Evolutionary conservation across 2,888 invertebrate species (phyloP).

Genomic region (Liopterus haemorrhoidalis): DNA sequence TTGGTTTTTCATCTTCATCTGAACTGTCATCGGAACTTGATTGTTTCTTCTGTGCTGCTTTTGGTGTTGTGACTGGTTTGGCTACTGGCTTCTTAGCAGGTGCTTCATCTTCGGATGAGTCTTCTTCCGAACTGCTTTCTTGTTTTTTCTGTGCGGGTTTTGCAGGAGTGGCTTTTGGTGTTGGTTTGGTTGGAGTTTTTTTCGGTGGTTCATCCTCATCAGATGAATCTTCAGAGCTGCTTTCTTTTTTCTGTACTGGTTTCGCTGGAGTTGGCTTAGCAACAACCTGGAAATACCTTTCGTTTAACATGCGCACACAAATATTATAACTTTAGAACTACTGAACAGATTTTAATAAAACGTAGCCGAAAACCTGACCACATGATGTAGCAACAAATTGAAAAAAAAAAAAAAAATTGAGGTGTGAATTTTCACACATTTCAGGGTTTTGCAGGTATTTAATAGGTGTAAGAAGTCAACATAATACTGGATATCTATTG

Average conservation of each 20-base stretch:
- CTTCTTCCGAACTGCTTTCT: constrained; percentile 29
- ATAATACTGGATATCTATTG: too few relatives aligned
- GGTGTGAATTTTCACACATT: too few relatives aligned
- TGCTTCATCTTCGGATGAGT: constrained; percentile 24
- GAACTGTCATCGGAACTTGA: constrained; percentile 45
- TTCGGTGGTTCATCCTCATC: constrained; percentile 29
- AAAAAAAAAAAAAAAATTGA: too few relatives aligned
- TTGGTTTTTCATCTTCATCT: constrained; percentile 41
- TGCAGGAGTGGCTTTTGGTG: constrained; percentile 18
- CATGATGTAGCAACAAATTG: too few relatives aligned
- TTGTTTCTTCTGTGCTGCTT: constrained; percentile 39
- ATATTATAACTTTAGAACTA: too few relatives aligned
- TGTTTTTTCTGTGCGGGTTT: constrained; percentile 19
- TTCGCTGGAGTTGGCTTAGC: constrained; percentile 23
- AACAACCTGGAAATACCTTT: constrained; percentile 1
- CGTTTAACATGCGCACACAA: too few relatives aligned
- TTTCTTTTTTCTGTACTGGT: constrained; percentile 26
- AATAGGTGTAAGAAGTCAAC: too few relatives aligned
- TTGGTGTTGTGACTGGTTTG: constrained; percentile 32
- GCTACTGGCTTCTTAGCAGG: constrained; percentile 30
- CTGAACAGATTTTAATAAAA: too few relatives aligned
- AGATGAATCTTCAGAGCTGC: constrained; percentile 34
- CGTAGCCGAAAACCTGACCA: too few relatives aligned
- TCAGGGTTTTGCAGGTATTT: too few relatives aligned
- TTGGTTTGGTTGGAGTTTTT: constrained; percentile 21